These are phyloP conservation scores for Limnephilus marmoratus DNA, from an alignment of 2,888 invertebrate genomes.

Conservation along the genomic window DNA sequence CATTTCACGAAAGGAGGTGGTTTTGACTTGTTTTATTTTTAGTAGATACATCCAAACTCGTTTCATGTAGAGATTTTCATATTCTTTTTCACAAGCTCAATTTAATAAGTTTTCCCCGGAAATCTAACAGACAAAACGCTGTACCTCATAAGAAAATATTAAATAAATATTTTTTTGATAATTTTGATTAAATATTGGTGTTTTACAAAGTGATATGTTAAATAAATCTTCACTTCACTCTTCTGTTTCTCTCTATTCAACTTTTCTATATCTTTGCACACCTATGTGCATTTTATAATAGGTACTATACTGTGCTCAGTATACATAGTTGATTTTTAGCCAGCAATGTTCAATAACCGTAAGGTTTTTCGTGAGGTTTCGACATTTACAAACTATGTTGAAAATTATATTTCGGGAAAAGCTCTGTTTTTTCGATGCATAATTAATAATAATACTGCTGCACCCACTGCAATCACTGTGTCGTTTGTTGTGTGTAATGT, in stretches of 20 bases:
- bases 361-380: background rate
- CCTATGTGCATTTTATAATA: background rate
- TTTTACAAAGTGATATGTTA: too few species aligned
- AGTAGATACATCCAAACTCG: background rate
- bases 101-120: background rate
- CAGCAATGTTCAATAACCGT: too few species aligned
- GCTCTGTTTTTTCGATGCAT: background rate
- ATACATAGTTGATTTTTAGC: too few species aligned
- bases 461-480: background rate
- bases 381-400: background rate
- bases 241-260: background rate
- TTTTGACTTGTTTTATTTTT: background rate
- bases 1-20: constrained; percentile 34
- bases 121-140: background rate
- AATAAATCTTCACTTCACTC: background rate
- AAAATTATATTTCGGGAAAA: too few species aligned
- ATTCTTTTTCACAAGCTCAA: background rate
- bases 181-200: too few species aligned
- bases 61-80: background rate
- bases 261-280: background rate
- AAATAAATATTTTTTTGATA: background rate
- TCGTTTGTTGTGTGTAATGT: background rate
- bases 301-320: background rate
- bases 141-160: background rate
- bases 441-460: background rate